phyloP scores from a whole-genome alignment of 2,888 invertebrate genomes.

The Chymomyza fuscimana region DNA sequence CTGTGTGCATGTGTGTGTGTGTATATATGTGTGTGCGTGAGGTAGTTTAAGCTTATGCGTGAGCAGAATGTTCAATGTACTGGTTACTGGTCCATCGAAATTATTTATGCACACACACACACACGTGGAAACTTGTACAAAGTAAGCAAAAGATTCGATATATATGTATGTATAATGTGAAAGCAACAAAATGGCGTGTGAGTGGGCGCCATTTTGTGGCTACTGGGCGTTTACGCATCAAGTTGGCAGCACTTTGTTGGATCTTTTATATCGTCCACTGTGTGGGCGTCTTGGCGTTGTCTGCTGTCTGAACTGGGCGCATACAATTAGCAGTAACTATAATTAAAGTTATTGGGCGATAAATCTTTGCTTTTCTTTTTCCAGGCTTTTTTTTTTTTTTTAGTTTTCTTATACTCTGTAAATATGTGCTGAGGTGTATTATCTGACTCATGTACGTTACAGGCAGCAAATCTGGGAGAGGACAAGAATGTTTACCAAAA shows the following conservation, averaged over 20 bases:
- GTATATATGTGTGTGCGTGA: constrained; percentile 6
- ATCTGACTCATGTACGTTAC: too few species aligned
- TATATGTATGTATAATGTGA: constrained; percentile 22
- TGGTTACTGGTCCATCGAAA: constrained; percentile 36
- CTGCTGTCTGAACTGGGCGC: constrained; percentile 51
- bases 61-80: constrained; percentile 62
- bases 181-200: neutral
- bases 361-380: constrained; percentile 65
- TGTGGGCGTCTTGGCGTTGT: constrained; percentile 38
- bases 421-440: too few species aligned
- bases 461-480: too few species aligned
- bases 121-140: constrained; percentile 43
- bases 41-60: constrained; percentile 51
- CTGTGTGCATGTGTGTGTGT: constrained; percentile 9
- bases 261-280: neutral
- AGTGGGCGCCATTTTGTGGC: constrained; percentile 27
- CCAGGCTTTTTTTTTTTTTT: neutral
- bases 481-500: too few species aligned
- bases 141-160: constrained; percentile 61
- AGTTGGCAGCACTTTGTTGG: neutral
- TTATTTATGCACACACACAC: constrained; percentile 66
- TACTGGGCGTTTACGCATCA: neutral
- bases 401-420: too few species aligned
- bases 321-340: constrained; percentile 73
- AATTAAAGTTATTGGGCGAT: constrained; percentile 73